Evolutionary conservation across 2,888 invertebrate species (phyloP), one percentile per base, ranked within the genome.

Genomic region (Habroteleia sp.): DNA sequence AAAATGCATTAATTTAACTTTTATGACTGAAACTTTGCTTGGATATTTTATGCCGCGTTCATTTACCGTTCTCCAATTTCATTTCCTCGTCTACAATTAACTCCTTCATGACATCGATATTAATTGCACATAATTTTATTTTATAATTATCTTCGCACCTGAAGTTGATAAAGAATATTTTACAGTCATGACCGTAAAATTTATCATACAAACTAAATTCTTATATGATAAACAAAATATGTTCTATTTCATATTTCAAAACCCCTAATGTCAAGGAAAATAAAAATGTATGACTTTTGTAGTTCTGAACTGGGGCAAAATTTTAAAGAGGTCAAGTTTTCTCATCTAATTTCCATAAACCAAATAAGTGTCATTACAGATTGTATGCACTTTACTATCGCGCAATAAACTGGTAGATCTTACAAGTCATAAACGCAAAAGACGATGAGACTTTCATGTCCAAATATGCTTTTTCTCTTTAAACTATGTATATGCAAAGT

Each of bases 391-490:
- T 65, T 65, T 65, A 65, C 44, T 52, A 44, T n/a, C n/a, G 41
- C 50, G 6, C 41, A 50, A 50, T 33, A 63, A 42, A 65, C 20
- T 13, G 8, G 10, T 44, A 35, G 7, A 42, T 65, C 42, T 52
- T 6, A 41, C 52, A 8, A 27, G 29, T 44, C 33, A 44, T 65
- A 52, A 65, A 50, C 50, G 16, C 27, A 14, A 27, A 42, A 50
- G 63, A 62, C 23, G 44, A 17, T n/a, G 37, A 50, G 11, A 65
- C 65, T 65, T 65, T 65, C 54, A 42, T 65, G 54, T 37, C 54
- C 65, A 54, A 54, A 10, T 20, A 46, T 54, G 37, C 35, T 27
- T 54, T 37, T 54, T 44, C 37, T 44, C 44, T 54, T 54, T 65
- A 14, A 44, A 65, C 20, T 44, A n/a, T n/a, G n/a, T n/a, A 54